Base-by-base conservation (phyloP, 2,888 invertebrate genomes). In the Thereva unica region DNA sequence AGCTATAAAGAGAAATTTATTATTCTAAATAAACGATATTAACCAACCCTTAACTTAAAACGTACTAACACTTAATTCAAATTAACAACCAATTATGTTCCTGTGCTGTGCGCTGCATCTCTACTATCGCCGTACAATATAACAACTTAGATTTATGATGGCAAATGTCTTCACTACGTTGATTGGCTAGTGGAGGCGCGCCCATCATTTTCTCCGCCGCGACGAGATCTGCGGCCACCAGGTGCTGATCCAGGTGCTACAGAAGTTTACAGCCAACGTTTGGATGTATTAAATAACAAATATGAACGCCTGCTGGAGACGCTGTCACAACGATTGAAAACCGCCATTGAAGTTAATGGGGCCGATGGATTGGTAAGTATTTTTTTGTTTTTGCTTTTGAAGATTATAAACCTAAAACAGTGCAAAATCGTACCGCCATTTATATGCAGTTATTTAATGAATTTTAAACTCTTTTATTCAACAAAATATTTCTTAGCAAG, bases 271-370 rank as follows among this genome's bases (percentile, higher is more conserved):
- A 80, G 79, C 68, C 80, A 81, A 71, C 77, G 79, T 59, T 74
- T 81, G 75, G 81, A 80, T 72, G 77, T 71, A 70, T 73, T 81
- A 34, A 81, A 81, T 75, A 77, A 74, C 68, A 81, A 81, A 76
- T 82, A 80, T 73, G 81, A 82, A 74, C 74, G 77, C 72, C 75
- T 82, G 72, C 74, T 82, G 72, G 80, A 81, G 72, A 76, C 77
- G 72, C 71, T 81, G 71, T 78, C 81, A 59, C 80, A 82, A 72
- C 76, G 82, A 69, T 74, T 82, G 42, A 78, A 78, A 73, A 81
- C 80, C 54, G 80, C 81, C 64, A 78, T 81, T 71, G 81, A 82
- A 75, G 81, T 81, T 12, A 81, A 79, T 72, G 81, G 81, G 73
- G 78, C 77, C 71, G 80, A 80, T 75, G 80, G 80, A 73, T 76